Evolutionary conservation across 2,113 vertebrate species (phyloP).

Genomic region (Anolis sagrei): DNA sequence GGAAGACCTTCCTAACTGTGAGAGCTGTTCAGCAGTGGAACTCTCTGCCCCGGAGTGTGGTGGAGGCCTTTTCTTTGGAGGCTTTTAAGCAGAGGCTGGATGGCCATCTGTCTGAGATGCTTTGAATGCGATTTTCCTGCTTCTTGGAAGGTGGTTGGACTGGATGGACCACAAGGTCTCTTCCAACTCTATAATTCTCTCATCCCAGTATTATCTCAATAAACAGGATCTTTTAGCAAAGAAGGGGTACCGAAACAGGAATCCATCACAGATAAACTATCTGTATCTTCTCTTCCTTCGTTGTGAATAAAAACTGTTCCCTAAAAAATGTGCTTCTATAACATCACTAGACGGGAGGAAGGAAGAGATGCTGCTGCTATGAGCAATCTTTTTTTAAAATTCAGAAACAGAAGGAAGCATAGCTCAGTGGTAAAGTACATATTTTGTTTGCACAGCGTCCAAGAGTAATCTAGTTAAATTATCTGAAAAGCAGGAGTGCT

Average conservation of each 20-base stretch:
- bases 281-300: not conserved
- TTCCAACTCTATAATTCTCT: slow-evolving; percentile 19
- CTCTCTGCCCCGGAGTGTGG: no score
- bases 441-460: not conserved
- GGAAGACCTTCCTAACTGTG: no score
- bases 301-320: not conserved
- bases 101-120: no score
- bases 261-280: not conserved
- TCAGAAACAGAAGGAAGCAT: not conserved
- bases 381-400: not conserved
- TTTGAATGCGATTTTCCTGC: no score
- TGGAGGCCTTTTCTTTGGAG: no score
- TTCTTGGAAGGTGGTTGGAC: no score
- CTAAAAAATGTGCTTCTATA: slow-evolving; percentile 1
- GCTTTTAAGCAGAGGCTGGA: no score
- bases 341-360: not conserved
- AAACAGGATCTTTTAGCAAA: not conserved
- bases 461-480: slow-evolving; percentile 1
- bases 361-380: not conserved
- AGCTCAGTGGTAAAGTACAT: not conserved
- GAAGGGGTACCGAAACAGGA: not conserved
- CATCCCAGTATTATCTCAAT: not conserved
- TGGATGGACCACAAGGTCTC: slow-evolving; percentile 30
- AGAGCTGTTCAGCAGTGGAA: no score
- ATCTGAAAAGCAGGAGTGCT: not conserved